Base-by-base conservation (phyloP, 2,797 vertebrate genomes). In the Chelon auratus region DNA sequence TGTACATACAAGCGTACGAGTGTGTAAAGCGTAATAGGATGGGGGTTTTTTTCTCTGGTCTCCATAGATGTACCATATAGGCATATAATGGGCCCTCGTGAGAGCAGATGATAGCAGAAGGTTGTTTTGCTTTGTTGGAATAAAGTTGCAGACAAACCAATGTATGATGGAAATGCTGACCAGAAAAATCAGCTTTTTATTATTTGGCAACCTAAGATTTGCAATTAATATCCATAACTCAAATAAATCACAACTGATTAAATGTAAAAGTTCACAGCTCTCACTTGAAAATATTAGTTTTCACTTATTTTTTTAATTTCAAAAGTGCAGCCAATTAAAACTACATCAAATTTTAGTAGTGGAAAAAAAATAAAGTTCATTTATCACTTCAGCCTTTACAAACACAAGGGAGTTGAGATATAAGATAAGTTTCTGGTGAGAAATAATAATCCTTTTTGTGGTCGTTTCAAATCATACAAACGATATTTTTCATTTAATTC, bases 61-160 rank as follows among this genome's bases (percentile, higher is more conserved):
- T 42, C 42, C 24, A 30, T 1, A 1, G 10, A 18, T 71, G 12
- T 20, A 68, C 1, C 1, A 22, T n/a, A 47, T 24, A 62, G 10
- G 8, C 42, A 43, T 12, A 52, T 72, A 69, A 75, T 75, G 8
- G 62, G 47, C 39, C 52, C 60, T 63, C n/a, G 17, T 24, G 59
- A 47, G 58, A 68, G 12, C n/a, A 17, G 11, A 11, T 24, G 62
- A 47, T 53, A 68, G 9, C n/a, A 14, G 11, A 11, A 39, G 37
- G 11, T 11, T 11, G 1, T 39, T 39, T 8, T 8, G 37, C 11
- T 39, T 39, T 39, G 7, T 39, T 39, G 7, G 11, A 39, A 39
- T 39, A 8, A 11, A 8, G 7, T 26, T 26, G 24, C 24, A 26
- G 24, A 26, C 24, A 26, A 26, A 26, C 2, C 24, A 26, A 26